Conservation (phyloP, 2,113 vertebrate genomes). For the Edolisoma coerulescens region DNA sequence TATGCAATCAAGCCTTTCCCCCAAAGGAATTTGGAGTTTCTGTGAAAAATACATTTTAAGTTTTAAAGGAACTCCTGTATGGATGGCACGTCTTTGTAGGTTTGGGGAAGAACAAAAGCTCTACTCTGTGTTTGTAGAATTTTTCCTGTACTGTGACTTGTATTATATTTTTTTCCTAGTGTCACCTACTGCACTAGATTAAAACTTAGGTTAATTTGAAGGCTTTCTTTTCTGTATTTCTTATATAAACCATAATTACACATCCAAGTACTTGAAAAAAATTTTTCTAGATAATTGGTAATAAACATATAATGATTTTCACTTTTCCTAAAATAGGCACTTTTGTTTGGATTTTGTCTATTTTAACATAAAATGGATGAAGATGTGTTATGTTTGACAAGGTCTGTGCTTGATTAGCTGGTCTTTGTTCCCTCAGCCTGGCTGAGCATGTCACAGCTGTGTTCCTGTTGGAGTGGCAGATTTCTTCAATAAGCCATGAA, state of each 20-base stretch:
- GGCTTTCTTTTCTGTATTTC: neutral
- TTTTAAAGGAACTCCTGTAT: constrained; percentile 38
- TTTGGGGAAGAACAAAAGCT: neutral
- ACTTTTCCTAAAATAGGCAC: neutral
- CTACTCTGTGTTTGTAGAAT: neutral
- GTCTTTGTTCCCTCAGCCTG: constrained; percentile 33
- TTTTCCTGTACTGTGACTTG: neutral
- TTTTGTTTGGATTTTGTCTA: constrained; percentile 1
- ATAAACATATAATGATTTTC: neutral
- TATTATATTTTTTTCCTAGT: neutral
- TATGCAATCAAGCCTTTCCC: constrained; percentile 75
- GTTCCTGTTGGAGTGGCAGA: constrained; percentile 35
- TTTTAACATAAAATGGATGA: constrained; percentile 27
- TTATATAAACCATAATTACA: neutral
- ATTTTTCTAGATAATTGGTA: neutral
- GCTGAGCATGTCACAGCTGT: constrained; percentile 8
- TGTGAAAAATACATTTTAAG: constrained; percentile 69
- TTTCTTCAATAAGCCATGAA: constrained; percentile 45
- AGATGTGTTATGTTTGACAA: constrained; percentile 50
- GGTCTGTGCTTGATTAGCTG: constrained; percentile 39
- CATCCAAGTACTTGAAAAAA: neutral
- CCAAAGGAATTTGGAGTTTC: constrained; percentile 70
- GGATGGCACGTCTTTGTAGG: neutral
- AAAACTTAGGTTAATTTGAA: neutral
- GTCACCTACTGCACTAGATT: neutral